Conservation (phyloP, 92 coral and sea anemone genomes). For the Chrysogorgia sp. region DNA sequence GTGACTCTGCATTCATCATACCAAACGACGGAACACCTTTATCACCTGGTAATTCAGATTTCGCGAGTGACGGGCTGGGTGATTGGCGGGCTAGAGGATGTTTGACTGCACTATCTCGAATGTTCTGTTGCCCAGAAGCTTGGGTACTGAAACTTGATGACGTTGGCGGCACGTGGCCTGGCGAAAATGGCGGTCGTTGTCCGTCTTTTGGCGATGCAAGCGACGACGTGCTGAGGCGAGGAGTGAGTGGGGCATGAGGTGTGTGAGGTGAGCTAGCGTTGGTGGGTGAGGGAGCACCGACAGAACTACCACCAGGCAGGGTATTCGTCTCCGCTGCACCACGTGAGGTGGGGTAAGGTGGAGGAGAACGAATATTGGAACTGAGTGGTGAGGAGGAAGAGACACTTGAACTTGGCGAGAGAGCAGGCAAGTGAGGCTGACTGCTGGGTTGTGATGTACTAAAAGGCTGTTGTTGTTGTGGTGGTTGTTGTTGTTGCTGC, state of each 20-base stretch:
- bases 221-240: slow-evolving; percentile 69
- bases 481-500: slow-evolving; percentile 51
- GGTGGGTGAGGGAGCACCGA: slow-evolving; percentile 92
- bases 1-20: slow-evolving; percentile 47
- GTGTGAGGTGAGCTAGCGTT: slow-evolving; percentile 95
- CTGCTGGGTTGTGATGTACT: slow-evolving; percentile 14
- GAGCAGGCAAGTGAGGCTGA: slow-evolving; percentile 68
- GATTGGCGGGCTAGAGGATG: too few species aligned
- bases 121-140: slow-evolving; percentile 17
- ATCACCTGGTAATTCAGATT: slow-evolving; percentile 58
- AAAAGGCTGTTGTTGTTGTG: slow-evolving; percentile 25
- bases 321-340: slow-evolving; percentile 57
- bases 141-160: slow-evolving; percentile 30
- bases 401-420: slow-evolving; percentile 82
- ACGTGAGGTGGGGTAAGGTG: slow-evolving; percentile 88
- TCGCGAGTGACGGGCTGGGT: slow-evolving; percentile 54
- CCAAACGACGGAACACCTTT: slow-evolving; percentile 51
- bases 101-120: slow-evolving; percentile 54
- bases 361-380: slow-evolving; percentile 87
- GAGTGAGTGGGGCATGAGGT: slow-evolving; percentile 91
- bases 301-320: slow-evolving; percentile 74
- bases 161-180: slow-evolving; percentile 72
- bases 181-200: slow-evolving; percentile 91
- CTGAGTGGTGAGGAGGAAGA: slow-evolving; percentile 89
- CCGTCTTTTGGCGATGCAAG: slow-evolving; percentile 98